Evolutionary conservation across 2,797 vertebrate species (phyloP).

Genomic region (Betta splendens): DNA sequence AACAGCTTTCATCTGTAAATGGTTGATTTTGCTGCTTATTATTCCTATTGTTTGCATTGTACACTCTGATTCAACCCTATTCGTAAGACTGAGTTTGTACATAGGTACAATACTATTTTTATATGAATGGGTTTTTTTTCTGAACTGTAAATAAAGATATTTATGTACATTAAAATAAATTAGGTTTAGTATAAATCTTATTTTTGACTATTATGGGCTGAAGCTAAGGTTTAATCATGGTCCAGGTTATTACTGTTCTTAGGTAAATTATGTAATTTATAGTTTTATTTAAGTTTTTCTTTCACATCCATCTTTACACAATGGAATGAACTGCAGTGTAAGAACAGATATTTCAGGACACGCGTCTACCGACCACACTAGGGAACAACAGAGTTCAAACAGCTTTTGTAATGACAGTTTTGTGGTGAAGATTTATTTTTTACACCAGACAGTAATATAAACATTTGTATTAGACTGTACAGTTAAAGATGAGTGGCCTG

Average conservation of each 20-base stretch:
- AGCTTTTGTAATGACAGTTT: constrained; percentile 20
- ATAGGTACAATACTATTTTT: constrained; percentile 80
- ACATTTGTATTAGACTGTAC: constrained; percentile 52
- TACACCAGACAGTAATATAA: constrained; percentile 48
- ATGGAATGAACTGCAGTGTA: not conserved
- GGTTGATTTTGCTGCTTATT: constrained; percentile 31
- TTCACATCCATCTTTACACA: not conserved
- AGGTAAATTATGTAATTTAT: no score
- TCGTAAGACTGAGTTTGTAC: constrained; percentile 66
- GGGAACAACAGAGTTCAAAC: constrained; percentile 13
- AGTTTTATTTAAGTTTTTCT: no score
- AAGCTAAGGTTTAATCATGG: not conserved
- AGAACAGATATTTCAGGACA: not conserved
- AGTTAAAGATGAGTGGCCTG: constrained; percentile 42
- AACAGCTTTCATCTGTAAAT: constrained; percentile 43
- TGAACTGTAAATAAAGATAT: constrained; percentile 85
- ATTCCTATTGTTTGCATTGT: constrained; percentile 26
- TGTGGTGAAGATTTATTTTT: constrained; percentile 65
- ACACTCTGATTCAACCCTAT: constrained; percentile 54
- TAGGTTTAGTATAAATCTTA: not conserved
- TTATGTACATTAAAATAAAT: constrained; percentile 74
- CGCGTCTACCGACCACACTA: constrained; percentile 12
- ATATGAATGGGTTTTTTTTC: constrained; percentile 75
- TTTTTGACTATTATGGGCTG: not conserved
- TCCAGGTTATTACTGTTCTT: no score